Evolutionary conservation across 64 coral and sea anemone species (phyloP), one percentile per base, ranked within the genome.

Genomic region (Stylophora pistillata): DNA sequence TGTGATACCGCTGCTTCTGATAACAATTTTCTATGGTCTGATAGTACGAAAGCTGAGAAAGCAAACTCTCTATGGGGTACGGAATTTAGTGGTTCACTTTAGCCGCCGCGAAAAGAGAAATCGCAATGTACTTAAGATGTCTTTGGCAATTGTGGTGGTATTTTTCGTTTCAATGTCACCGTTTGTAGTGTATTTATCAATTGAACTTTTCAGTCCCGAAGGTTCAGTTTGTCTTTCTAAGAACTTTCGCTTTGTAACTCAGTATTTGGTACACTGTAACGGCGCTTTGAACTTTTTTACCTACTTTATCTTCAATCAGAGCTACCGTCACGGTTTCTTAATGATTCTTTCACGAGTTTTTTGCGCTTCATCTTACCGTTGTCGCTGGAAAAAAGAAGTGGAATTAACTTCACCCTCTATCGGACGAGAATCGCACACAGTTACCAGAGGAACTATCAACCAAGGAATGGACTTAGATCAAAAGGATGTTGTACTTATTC

Each of bases 101-200:
- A 81, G 31, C 1, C 56, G 18, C 18, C 73, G 78, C 13, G 78
- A 81, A 30, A 81, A 63, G 29, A 81, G 78, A 25, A 81, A 81
- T 37, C 57, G 78, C 15, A 81, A 81, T 32, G 32, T 81, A 9
- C 58, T 81, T 5, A 81, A 81, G 58, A 81, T 81, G 78, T 81
- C 78, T 9, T 11, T 81, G 30, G 78, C 56, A 1, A 81, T 81
- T 20, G 30, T 81, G 1, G 58, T 81, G 17, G 78, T 81, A 16
- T 81, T 81, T 37, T 81, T 81, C 58, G 23, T 81, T 21, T 63
- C 78, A 23, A 81, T 81, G 78, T 81, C 78, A 0, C 78, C 78
- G 28, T 81, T 81, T 25, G 78, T 81, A 0, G 58, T 81, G 18
- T 81, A 81, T 63, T 30, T 81, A 62, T 65, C 31, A 47, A 63